Evolutionary conservation across 2,888 invertebrate genomes (phyloP), one percentile per base, ranked within the genome.

Genomic region (Sphecodes monilicornis): DNA sequence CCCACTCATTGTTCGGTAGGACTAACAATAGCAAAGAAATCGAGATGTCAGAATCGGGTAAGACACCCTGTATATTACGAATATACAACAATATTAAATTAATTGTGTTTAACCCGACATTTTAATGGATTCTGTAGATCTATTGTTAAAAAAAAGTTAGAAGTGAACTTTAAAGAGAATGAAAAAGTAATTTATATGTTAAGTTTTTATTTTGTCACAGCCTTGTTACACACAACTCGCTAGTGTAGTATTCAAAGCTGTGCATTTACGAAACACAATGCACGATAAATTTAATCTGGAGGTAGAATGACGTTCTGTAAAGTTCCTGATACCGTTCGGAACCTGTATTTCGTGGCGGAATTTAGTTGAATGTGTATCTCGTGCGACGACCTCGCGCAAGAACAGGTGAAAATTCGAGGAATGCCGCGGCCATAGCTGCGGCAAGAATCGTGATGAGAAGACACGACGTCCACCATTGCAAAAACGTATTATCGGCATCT

Each of bases 401-500:
- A 75, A 85, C 74, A 70, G 64, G 68, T 73, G 84, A 70, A 78
- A 84, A 82, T 78, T 36, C 70, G 71, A 5, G 82, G 70, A 78
- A 76, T 78, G 76, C 41, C 60, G 66, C 46, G 16, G 36, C 36
- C 29, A 68, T 72, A 1, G 54, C 68, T 16, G 64, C 69, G 50
- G 60, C 41, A 54, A 72, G 69, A 57, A 60, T 80, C 32, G 76
- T 29, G 60, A 76, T 18, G 60, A 39, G 57, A 11, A 46, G 22
- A 60, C 50, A 70, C 68, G 54, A 29, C 43, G 36, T 26, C 66
- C 54, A 18, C 41, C 22, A 36, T 26, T 60, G 60, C 80, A 84
- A 86, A 86, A 86, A 84, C 84, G 80, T 39, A 73, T 57, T 74
- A 78, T 78, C 77, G 79, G 76, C 81, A 82, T 71, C 71, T 70